Evolutionary conservation across 2,797 vertebrate species (phyloP).

Genomic region (Chiroxiphia lanceolata): DNA sequence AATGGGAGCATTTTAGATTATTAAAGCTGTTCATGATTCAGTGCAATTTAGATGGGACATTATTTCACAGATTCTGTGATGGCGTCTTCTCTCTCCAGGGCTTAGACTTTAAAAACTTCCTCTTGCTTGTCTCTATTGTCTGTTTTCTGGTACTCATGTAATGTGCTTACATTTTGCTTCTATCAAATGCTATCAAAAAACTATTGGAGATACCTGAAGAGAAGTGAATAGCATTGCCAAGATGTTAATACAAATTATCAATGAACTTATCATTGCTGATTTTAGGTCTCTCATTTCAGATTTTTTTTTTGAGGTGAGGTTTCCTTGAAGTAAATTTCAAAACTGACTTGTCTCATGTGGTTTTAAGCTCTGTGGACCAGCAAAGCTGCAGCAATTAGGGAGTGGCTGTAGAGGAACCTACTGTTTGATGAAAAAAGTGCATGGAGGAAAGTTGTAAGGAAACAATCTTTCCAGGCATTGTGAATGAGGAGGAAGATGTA

Average conservation of each 20-base stretch:
- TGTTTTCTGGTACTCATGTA: background rate
- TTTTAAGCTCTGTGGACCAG: background rate
- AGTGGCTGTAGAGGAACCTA: background rate
- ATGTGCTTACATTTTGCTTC: background rate
- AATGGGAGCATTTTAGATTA: background rate
- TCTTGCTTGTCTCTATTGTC: background rate
- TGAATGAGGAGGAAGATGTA: background rate
- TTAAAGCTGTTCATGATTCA: background rate
- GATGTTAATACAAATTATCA: background rate
- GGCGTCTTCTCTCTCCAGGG: background rate
- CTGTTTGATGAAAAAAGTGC: background rate
- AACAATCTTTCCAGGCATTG: background rate
- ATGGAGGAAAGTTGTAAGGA: background rate
- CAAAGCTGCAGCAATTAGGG: background rate
- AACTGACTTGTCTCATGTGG: background rate
- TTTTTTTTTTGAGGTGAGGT: background rate
- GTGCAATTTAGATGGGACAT: background rate
- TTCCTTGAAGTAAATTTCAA: background rate
- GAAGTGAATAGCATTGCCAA: background rate
- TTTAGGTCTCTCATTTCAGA: background rate
- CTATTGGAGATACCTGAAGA: background rate
- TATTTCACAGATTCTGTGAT: background rate
- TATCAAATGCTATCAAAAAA: background rate
- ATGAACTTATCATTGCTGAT: background rate
- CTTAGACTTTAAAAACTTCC: background rate